A percentile compares a stretch with the other conserved stretches of the same genome.
phyloP scores from a whole-genome alignment of 2,797 vertebrate species.

The Hypotaenidia philippensis region DNA sequence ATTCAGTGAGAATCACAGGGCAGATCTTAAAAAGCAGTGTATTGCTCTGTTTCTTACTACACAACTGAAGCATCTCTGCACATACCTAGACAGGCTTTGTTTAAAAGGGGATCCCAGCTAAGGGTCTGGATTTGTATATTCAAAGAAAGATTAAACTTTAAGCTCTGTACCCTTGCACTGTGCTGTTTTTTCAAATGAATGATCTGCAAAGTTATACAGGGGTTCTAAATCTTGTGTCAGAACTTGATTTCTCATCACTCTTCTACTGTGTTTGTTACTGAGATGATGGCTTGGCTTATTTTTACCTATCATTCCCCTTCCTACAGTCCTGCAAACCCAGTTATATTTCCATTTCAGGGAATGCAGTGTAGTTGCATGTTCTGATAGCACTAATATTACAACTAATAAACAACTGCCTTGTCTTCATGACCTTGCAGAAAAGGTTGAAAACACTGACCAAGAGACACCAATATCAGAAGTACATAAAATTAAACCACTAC shows the following conservation, averaged over 20 bases:
- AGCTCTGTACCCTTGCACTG: not conserved
- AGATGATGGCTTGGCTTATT: not conserved
- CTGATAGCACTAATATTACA: not conserved
- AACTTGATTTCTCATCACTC: not conserved
- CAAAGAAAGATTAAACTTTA: not conserved
- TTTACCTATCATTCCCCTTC: not conserved
- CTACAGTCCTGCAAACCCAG: not conserved
- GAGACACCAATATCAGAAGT: not conserved
- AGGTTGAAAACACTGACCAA: not conserved
- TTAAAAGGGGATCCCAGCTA: not conserved
- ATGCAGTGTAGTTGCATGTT: too few species aligned
- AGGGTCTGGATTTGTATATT: not conserved
- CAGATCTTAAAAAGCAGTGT: not conserved
- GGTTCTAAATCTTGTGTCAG: not conserved
- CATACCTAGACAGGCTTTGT: not conserved
- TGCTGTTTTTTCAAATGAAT: not conserved
- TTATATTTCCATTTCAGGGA: not conserved
- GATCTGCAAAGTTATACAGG: not conserved
- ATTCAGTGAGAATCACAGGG: not conserved
- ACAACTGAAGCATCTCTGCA: not conserved
- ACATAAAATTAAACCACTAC: not conserved
- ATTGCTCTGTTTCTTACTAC: not conserved
- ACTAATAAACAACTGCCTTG: not conserved
- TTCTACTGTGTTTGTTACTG: not conserved
- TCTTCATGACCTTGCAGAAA: not conserved